Evolutionary conservation across 2,888 invertebrate species (phyloP).

Genomic region (Sphaerophoria taeniata): DNA sequence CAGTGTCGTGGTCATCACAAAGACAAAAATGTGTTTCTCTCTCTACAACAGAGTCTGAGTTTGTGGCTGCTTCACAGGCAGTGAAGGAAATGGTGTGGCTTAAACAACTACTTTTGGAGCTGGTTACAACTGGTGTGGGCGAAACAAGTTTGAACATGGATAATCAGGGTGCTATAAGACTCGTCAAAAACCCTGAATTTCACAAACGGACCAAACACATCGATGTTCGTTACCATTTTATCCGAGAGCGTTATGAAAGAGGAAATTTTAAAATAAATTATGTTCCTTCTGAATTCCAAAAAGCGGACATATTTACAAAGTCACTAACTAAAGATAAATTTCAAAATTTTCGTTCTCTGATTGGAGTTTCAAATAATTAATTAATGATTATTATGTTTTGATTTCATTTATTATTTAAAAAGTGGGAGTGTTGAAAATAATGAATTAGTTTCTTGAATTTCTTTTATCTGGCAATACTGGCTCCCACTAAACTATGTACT

Average conservation of each 20-base stretch:
- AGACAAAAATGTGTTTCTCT: conserved; percentile 12
- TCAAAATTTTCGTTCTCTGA: conserved; percentile 3
- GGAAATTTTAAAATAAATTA: conserved; percentile 3
- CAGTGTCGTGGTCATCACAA: conserved; percentile 10
- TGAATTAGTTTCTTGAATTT: background rate
- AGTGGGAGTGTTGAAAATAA: conserved; percentile 8
- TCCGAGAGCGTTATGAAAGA: conserved; percentile 2
- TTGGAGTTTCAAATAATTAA: conserved; percentile 10
- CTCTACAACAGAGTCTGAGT: conserved; percentile 2
- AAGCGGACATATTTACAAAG: background rate
- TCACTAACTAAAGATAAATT: conserved; percentile 2
- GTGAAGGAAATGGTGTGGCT: conserved; percentile 16
- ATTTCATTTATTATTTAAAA: background rate
- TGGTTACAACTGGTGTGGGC: conserved; percentile 2
- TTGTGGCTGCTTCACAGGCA: background rate
- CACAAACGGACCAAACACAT: conserved; percentile 1
- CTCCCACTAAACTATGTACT: background rate
- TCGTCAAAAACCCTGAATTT: conserved; percentile 4
- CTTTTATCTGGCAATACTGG: background rate
- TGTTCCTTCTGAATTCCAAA: conserved; percentile 1
- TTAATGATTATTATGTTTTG: background rate
- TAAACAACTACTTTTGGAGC: conserved; percentile 5
- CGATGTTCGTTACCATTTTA: conserved; percentile 15
- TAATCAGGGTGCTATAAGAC: conserved; percentile 11
- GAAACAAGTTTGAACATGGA: conserved; percentile 16